These are phyloP conservation scores for Thripadectes ignobilis DNA, from an alignment of 2,797 vertebrate species.

Conservation along the genomic window DNA sequence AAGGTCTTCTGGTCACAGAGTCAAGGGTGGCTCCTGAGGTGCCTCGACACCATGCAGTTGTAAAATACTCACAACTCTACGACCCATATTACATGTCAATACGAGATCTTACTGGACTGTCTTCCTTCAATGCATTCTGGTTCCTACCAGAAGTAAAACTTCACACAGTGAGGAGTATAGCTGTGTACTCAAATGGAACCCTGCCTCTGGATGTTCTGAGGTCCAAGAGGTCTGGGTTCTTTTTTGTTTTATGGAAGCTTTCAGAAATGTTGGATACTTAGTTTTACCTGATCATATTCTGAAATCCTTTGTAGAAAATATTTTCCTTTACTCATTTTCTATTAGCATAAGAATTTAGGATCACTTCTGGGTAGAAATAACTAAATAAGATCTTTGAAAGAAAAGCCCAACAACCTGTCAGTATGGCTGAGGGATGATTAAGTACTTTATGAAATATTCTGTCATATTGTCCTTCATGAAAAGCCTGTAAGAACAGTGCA, in stretches of 20 bases:
- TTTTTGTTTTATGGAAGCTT: background rate
- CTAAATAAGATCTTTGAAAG: background rate
- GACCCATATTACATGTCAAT: background rate
- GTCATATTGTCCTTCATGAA: background rate
- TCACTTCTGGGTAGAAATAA: background rate
- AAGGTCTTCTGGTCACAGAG: background rate
- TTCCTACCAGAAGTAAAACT: background rate
- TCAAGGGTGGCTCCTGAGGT: background rate
- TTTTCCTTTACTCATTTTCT: background rate
- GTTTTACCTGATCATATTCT: background rate
- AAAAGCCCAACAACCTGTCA: background rate
- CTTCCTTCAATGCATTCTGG: background rate
- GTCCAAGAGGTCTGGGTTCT: background rate
- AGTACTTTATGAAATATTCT: background rate
- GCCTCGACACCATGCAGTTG: background rate
- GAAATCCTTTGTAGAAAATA: background rate
- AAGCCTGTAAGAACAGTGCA: background rate
- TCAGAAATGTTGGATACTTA: background rate
- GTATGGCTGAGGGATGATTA: fast-evolving
- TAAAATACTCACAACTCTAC: background rate
- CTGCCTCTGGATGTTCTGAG: background rate
- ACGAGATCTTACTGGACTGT: background rate
- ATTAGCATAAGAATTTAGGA: background rate
- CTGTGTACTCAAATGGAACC: background rate
- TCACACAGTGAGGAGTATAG: background rate